A percentile compares a stretch with the other conserved stretches of the same genome.
phyloP scores from a whole-genome alignment of 2,113 vertebrate species.

The Anarrhichthys ocellatus region DNA sequence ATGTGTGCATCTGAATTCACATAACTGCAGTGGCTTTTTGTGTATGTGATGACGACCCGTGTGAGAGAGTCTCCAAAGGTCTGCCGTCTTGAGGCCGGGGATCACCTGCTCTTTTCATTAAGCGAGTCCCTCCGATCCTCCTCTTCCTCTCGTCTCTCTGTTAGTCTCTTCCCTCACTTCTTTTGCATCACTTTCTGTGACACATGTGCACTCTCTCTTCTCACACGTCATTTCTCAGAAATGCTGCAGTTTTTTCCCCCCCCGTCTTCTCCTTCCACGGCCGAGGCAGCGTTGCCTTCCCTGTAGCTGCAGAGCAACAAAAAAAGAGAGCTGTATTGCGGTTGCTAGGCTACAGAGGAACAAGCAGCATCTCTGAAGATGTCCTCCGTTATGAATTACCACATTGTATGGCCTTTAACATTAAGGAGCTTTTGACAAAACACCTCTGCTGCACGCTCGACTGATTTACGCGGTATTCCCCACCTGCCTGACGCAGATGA shows the following conservation, averaged over 20 bases:
- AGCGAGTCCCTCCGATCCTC: not conserved
- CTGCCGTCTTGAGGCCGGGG: slow-evolving; percentile 6
- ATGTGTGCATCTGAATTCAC: slow-evolving; percentile 27
- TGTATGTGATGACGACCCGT: not conserved
- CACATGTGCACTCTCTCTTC: not conserved
- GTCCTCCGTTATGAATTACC: slow-evolving; percentile 56
- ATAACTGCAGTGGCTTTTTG: slow-evolving; percentile 17
- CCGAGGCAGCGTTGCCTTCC: slow-evolving; percentile 9
- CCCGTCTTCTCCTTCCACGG: slow-evolving; percentile 23
- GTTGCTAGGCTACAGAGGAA: slow-evolving; percentile 78
- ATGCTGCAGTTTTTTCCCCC: not conserved
- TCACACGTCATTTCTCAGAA: not conserved
- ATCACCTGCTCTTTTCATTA: not conserved
- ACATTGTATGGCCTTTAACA: slow-evolving; percentile 55
- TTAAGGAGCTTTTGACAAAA: slow-evolving; percentile 19
- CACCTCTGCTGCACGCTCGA: not conserved
- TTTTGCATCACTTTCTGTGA: slow-evolving; percentile 25
- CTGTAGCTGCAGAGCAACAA: slow-evolving; percentile 51
- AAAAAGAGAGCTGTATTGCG: slow-evolving; percentile 45
- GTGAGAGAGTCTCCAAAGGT: slow-evolving; percentile 27
- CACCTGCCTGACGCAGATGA: slow-evolving; percentile 23
- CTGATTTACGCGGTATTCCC: slow-evolving; percentile 20
- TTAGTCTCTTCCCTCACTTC: not conserved
- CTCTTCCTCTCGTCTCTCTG: not conserved
- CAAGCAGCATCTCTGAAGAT: slow-evolving; percentile 57